Evolutionary conservation across 2,797 vertebrate genomes (phyloP), one percentile per base, ranked within the genome.

Genomic region (Catamblyrhynchus diadema): DNA sequence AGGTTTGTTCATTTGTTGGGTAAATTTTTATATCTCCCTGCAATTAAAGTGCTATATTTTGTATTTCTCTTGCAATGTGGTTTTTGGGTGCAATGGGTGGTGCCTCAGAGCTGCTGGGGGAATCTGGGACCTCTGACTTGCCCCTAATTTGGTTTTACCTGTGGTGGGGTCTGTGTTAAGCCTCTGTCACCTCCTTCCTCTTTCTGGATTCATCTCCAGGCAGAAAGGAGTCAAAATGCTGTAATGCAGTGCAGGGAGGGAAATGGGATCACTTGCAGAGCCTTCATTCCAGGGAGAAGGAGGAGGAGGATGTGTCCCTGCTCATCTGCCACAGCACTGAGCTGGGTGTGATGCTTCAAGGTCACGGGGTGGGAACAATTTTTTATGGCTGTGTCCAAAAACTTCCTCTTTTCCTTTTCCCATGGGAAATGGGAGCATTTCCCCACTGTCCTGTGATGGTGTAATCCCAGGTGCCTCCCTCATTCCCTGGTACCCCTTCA

Each of bases 41-140:
- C 91, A 47, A 98, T 95, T 97, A 98, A 98, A 98, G 64, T 88
- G 83, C 73, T 95, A 45, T 97, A 5, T 97, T 97, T 97, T 90
- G 35, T 97, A 95, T 69, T 37, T 37, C 27, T 73, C 20, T 53
- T 41, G 41, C 28, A 24, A 8, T 3, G 37, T 77, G 42, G 13
- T 60, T 73, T 70, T 81, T 77, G 78, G 56, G 51, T 53, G 66
- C 0, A 2, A 0, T 14, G n/a, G 8, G 24, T 4, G 25, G 16
- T 47, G 25, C 33, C 27, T 48, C 4, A 4, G 15, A 13, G 27
- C 10, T 69, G 30, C 2, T 10, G 71, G 62, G 66, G 4, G 64
- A 14, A 3, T 20, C 7, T 53, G 45, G 37, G 16, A 2, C 3
- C 15, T 81, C 50, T 35, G n/a, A 4, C 4, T 70, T 41, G 8